A percentile compares a stretch with the other conserved stretches of the same genome.
Conservation (phyloP, 2,797 vertebrate genomes). For the Allenopithecus nigroviridis region DNA sequence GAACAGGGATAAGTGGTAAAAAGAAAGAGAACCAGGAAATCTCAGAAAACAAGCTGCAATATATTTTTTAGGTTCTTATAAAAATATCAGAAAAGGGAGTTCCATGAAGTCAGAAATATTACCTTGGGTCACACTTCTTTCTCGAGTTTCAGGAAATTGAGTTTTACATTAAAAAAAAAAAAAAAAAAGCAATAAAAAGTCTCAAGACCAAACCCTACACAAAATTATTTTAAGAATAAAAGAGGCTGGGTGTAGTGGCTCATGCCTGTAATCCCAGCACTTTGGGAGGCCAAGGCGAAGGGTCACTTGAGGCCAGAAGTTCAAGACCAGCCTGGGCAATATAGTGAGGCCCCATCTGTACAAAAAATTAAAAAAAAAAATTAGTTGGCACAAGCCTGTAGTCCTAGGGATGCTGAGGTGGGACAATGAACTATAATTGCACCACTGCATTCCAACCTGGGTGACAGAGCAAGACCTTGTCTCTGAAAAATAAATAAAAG, state of each 20-base stretch:
- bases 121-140: background rate
- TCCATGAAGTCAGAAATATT: background rate
- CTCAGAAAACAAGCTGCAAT: background rate
- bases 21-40: background rate
- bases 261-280: background rate
- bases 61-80: background rate
- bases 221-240: background rate
- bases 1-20: background rate
- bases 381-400: too few species aligned
- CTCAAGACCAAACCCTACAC: background rate
- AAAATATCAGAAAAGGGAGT: background rate
- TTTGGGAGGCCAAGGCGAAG: background rate
- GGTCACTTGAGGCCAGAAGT: background rate
- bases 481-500: background rate
- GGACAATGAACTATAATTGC: too few species aligned
- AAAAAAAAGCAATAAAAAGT: background rate
- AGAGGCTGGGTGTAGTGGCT: background rate
- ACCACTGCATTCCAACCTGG: too few species aligned
- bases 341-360: background rate
- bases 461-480: too few species aligned
- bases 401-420: too few species aligned
- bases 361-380: too few species aligned
- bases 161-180: constrained; percentile 7
- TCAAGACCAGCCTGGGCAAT: background rate
- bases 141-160: background rate